A percentile compares a stretch with the other conserved stretches of the same genome.
phyloP scores from a whole-genome alignment of 2,797 vertebrate genomes.

The Caiman crocodilus region DNA sequence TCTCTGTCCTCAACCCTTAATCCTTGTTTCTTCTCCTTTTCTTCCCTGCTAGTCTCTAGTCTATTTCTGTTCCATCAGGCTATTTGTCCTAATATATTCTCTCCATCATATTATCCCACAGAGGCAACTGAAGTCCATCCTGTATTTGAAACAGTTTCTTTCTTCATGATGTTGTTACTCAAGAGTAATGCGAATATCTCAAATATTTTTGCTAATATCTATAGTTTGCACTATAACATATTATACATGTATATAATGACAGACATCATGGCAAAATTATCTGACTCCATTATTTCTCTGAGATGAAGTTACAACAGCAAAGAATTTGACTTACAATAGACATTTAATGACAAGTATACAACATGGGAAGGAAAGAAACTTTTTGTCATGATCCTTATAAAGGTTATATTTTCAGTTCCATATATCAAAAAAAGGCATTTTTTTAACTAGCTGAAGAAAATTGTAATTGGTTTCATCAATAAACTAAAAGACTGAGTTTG shows the following conservation, averaged over 20 bases:
- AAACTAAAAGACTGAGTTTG: not conserved
- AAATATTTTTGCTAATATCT: no score
- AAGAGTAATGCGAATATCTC: no score
- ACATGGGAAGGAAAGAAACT: not conserved
- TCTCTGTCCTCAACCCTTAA: not conserved
- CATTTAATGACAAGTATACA: fast-evolving
- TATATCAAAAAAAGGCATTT: fast-evolving
- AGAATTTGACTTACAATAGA: no score
- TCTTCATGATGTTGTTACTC: not conserved
- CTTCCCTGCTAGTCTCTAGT: not conserved
- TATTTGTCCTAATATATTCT: not conserved
- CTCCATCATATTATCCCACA: not conserved
- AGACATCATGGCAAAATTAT: no score
- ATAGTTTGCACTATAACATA: no score
- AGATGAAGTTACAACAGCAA: no score
- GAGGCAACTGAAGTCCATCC: not conserved
- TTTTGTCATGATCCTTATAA: not conserved
- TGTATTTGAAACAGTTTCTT: not conserved
- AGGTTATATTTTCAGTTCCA: not conserved
- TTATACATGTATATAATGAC: no score
- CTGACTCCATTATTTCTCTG: no score
- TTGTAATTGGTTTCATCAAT: not conserved
- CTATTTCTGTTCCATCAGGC: not conserved
- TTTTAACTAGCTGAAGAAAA: not conserved
- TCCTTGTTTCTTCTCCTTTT: not conserved